These are phyloP conservation scores for Lepus americanus DNA, from an alignment of 2,113 vertebrate genomes.

Conservation along the genomic window DNA sequence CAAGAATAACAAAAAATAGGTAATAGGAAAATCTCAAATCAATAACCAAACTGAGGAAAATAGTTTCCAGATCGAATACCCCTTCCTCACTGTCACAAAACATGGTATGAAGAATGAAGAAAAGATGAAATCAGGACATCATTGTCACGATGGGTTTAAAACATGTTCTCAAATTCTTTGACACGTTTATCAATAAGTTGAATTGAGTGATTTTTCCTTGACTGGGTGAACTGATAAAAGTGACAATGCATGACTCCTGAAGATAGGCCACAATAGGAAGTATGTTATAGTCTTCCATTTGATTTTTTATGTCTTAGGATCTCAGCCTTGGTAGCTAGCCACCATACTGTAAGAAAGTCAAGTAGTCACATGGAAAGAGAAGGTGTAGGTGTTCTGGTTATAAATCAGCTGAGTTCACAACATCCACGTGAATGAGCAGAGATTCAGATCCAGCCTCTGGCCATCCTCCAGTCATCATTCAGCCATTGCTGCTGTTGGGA, in stretches of 20 bases:
- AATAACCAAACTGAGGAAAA: not conserved
- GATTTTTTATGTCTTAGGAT: not conserved
- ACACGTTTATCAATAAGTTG: not conserved
- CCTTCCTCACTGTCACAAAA: not conserved
- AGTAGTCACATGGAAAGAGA: not conserved
- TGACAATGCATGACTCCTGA: not conserved
- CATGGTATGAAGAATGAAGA: not conserved
- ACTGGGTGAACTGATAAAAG: not conserved
- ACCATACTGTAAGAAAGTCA: not conserved
- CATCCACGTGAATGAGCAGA: not conserved
- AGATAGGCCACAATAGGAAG: not conserved
- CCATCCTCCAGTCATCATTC: not conserved
- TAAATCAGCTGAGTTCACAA: not conserved
- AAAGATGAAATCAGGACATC: not conserved
- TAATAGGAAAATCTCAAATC: not conserved
- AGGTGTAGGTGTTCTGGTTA: not conserved
- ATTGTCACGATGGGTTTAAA: not conserved
- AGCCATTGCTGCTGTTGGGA: not conserved
- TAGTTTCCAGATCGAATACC: not conserved
- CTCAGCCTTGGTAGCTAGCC: not conserved
- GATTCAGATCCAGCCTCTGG: not conserved
- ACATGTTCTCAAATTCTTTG: not conserved
- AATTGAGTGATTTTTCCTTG: not conserved
- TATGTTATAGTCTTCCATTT: not conserved
- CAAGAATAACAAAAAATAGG: not conserved